Evolutionary conservation across 2,888 invertebrate species (phyloP).

Genomic region (Dinocampus coccinellae): DNA sequence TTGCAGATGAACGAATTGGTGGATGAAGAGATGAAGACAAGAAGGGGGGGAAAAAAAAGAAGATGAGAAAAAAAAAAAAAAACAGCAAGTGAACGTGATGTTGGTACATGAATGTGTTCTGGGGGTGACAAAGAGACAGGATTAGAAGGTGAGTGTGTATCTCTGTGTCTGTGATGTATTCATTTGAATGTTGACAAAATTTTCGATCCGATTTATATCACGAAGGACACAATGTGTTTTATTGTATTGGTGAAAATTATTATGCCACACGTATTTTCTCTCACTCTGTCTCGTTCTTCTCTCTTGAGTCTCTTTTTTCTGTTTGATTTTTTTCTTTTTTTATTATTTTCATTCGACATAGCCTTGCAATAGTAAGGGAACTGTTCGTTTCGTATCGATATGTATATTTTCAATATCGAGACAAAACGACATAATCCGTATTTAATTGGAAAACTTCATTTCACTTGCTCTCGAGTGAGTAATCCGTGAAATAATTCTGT

Average conservation of each 20-base stretch:
- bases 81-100: slow-evolving; percentile 21
- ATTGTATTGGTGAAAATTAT: slow-evolving; percentile 45
- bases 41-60: slow-evolving; percentile 33
- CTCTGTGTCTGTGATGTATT: slow-evolving; percentile 15
- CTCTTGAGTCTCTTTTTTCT: not conserved
- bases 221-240: slow-evolving; percentile 58
- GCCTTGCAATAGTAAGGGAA: slow-evolving; percentile 29
- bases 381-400: slow-evolving; percentile 55
- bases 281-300: not conserved
- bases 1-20: slow-evolving; percentile 24
- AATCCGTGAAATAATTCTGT: slow-evolving; percentile 30
- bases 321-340: not conserved
- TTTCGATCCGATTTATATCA: slow-evolving; percentile 62
- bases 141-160: slow-evolving; percentile 9
- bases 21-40: slow-evolving; percentile 29
- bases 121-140: slow-evolving; percentile 22
- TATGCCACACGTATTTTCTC: slow-evolving; percentile 34
- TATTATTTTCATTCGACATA: slow-evolving; percentile 3
- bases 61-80: slow-evolving; percentile 4
- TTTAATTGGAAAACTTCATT: slow-evolving; percentile 68
- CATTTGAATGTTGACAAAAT: slow-evolving; percentile 65
- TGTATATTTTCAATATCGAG: slow-evolving; percentile 58
- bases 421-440: slow-evolving; percentile 67
- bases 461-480: slow-evolving; percentile 38
- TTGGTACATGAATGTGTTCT: not conserved